Percentiles rank a stretch among this genome's conserved stretches.
These are phyloP conservation scores for Drosophila helvetica DNA, from an alignment of 2,888 invertebrate species.

Conservation along the genomic window DNA sequence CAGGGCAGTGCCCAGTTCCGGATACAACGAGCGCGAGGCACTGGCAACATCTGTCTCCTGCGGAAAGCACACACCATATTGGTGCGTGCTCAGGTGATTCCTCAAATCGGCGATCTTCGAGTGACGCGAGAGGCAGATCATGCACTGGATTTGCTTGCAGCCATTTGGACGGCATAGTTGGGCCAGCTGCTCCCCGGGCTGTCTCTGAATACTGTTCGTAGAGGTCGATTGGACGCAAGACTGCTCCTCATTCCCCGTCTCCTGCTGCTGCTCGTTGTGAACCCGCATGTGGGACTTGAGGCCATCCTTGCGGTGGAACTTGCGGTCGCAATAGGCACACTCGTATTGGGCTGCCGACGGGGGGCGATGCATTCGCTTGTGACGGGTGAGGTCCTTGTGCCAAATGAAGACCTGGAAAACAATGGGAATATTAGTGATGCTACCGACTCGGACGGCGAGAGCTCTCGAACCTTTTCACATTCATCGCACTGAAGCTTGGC, in stretches of 20 bases:
- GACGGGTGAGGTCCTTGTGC: conserved; percentile 87
- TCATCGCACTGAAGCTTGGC: conserved; percentile 86
- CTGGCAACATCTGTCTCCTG: conserved; percentile 44
- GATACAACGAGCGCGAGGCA: conserved; percentile 70
- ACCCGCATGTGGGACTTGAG: conserved; percentile 86
- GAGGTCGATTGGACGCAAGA: background rate
- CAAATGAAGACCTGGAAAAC: conserved; percentile 85
- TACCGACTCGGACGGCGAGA: no score
- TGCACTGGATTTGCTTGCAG: conserved; percentile 82
- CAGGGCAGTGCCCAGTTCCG: conserved; percentile 57
- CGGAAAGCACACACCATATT: conserved; percentile 55
- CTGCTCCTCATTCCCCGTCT: conserved; percentile 7
- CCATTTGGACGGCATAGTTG: conserved; percentile 80
- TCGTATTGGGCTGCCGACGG: conserved; percentile 84
- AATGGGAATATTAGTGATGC: background rate
- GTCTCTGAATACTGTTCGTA: background rate
- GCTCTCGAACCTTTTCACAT: conserved; percentile 85
- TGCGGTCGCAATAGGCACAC: conserved; percentile 86
- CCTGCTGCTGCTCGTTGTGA: conserved; percentile 83
- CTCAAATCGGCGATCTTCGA: conserved; percentile 78
- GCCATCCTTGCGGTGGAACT: conserved; percentile 86
- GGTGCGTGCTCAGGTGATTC: conserved; percentile 77
- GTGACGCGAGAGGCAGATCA: conserved; percentile 82
- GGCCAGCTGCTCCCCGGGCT: conserved; percentile 30
- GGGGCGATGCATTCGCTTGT: conserved; percentile 87